Base-by-base conservation (phyloP, 2,113 vertebrate genomes). In the Rallus limicola region DNA sequence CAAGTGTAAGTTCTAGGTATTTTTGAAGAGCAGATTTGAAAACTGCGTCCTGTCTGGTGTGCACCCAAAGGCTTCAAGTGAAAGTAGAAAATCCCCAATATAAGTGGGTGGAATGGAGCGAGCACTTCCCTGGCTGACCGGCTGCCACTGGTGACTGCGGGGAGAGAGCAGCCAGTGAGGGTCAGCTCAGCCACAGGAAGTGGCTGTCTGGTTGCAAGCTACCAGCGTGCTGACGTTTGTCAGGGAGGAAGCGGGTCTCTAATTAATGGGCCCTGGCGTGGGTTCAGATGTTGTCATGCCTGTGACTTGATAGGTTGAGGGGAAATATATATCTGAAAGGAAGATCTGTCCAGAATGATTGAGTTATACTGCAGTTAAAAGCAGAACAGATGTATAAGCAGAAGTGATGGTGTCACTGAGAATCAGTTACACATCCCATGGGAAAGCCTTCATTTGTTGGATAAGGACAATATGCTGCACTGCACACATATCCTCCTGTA, bases 321-420 rank as follows among this genome's bases (percentile, higher is more conserved):
- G 97, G 92, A 96, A 97, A 96, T 91, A 86, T 58, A 92, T 97
- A 96, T 91, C 92, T 93, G 94, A 95, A 97, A 96, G 86, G 91
- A 96, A 95, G 92, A 96, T 95, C 95, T 97, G 96, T 95, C 94
- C 64, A 75, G 88, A 89, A 88, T 93, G 95, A 97, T 96, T 95
- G 95, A 97, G 71, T 97, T 94, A 65, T 90, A 88, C 90, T 96
- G 81, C 95, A 84, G 94, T 97, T 97, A 97, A 98, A 97, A 96
- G 97, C 82, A 95, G 93, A 98, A 96, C 98, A 98, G 98, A 98
- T 98, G 98, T 92, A 92, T 90, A 96, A 95, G 94, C 88, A 97
- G 96, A 93, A 96, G 93, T 46, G 42, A 80, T 91, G 67, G 97
- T 97, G 97, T 97, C 95, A 82, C 72, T 82, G 81, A 97, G 97